Percentiles rank a stretch among this genome's conserved stretches.
phyloP scores from a whole-genome alignment of 2,888 invertebrate genomes.

The Tetranychus truncatus region DNA sequence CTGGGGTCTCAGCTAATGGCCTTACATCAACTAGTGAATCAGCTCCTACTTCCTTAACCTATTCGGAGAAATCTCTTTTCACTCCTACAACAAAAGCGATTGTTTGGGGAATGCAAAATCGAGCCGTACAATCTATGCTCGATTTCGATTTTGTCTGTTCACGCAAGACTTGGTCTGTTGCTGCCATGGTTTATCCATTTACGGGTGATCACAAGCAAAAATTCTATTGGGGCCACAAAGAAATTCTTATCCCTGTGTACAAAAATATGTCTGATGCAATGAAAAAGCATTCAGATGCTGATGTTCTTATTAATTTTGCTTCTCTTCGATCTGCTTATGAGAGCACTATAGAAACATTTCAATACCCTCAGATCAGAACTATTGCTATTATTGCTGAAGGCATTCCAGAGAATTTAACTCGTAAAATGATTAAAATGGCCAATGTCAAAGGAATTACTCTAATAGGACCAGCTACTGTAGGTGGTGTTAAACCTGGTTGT shows the following conservation, averaged over 20 bases:
- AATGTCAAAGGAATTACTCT: conserved; percentile 65
- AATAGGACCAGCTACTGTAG: conserved; percentile 61
- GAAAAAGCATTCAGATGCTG: conserved; percentile 79
- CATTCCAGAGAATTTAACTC: conserved; percentile 94
- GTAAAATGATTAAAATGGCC: conserved; percentile 69
- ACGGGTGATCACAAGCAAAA: conserved; percentile 97
- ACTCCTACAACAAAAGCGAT: conserved; percentile 67
- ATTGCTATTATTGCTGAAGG: conserved; percentile 98
- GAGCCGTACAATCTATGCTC: conserved; percentile 88
- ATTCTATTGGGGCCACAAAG: conserved; percentile 98
- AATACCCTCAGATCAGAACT: conserved; percentile 74
- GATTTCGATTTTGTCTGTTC: conserved; percentile 90
- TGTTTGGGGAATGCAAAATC: conserved; percentile 96
- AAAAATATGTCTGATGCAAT: conserved; percentile 93
- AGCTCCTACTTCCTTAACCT: background rate
- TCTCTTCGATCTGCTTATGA: conserved; percentile 93
- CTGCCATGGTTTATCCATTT: conserved; percentile 93
- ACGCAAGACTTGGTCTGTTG: conserved; percentile 61
- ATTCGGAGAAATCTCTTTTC: conserved; percentile 45
- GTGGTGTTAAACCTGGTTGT: conserved; percentile 93
- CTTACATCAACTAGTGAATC: background rate
- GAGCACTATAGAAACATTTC: conserved; percentile 80
- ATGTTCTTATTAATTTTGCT: conserved; percentile 86
- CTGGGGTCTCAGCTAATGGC: background rate
- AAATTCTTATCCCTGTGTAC: conserved; percentile 79